Evolutionary conservation across 2,888 invertebrate genomes (phyloP).

Genomic region (Parasteatoda lunata): DNA sequence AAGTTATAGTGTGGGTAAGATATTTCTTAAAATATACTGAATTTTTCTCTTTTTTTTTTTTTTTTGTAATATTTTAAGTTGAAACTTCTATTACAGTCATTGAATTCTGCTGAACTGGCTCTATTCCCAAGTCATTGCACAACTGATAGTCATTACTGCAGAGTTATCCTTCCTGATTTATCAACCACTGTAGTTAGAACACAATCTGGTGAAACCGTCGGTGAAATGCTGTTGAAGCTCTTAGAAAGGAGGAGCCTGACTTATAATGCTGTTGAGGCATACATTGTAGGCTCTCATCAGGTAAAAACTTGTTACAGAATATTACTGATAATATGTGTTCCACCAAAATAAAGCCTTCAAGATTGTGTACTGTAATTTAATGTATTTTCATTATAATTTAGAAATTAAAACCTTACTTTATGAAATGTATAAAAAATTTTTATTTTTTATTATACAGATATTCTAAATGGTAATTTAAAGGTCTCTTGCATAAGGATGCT

Average conservation of each 20-base stretch:
- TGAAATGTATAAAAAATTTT: too few species aligned
- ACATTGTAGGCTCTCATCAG: constrained; percentile 76
- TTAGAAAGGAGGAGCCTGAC: constrained; percentile 87
- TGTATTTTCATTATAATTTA: too few species aligned
- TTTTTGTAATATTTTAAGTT: neutral
- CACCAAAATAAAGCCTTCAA: too few species aligned
- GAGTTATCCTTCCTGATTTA: constrained; percentile 91
- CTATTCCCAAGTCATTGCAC: constrained; percentile 65
- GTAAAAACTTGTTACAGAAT: constrained; percentile 70
- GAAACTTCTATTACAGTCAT: constrained; percentile 40
- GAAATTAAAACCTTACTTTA: too few species aligned
- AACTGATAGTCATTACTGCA: constrained; percentile 79
- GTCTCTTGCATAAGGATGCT: too few species aligned
- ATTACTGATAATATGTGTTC: too few species aligned
- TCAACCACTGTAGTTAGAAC: constrained; percentile 94
- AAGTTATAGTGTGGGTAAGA: neutral
- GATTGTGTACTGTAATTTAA: too few species aligned
- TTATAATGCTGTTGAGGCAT: constrained; percentile 88
- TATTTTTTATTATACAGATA: too few species aligned
- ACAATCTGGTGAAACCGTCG: constrained; percentile 83
- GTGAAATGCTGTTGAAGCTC: constrained; percentile 85
- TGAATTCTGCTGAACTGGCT: constrained; percentile 68
- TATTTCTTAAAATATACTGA: neutral
- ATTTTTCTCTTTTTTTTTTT: neutral
- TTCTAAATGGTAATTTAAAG: too few species aligned